Base-by-base conservation (phyloP, 2,888 invertebrate genomes). In the Miltochrista miniata region DNA sequence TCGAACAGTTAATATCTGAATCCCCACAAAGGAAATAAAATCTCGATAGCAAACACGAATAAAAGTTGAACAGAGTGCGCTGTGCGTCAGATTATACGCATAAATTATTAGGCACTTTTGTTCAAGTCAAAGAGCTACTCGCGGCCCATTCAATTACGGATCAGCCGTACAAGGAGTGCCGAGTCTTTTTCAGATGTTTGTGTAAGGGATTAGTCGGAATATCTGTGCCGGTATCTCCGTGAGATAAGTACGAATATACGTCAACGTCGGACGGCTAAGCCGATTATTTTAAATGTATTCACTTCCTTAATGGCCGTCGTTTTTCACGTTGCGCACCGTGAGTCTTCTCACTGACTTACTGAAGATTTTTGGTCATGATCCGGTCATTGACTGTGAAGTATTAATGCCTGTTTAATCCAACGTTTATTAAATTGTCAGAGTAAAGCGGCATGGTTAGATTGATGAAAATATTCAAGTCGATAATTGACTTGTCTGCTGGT, bases 281-380 rank as follows among this genome's bases (percentile, higher is more conserved):
- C 90, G 91, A 91, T 91, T 90, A 91, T 90, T 90, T 91, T 90
- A 91, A 91, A 91, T 90, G 90, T 91, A 91, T 91, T 91, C 90
- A 91, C 91, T 90, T 90, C 90, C 90, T 87, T 91, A 91, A 91
- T 91, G 91, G 90, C 85, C 77, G 85, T 89, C 90, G 87, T 90
- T 91, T 90, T 90, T 91, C 90, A 90, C 85, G 80, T 81, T 71
- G 76, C 73, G 79, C 74, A 74, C 80, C 74, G 79, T 72, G 82
- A 78, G 83, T 75, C 68, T 72, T 75, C 79, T 74, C 72, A 72
- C 83, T 81, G 84, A 84, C 87, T 89, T 81, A 90, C 90, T 85
- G 87, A 83, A 87, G 87, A 87, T 89, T 89, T 89, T 89, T 68
- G 89, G 86, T 85, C 86, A 88, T 89, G 90, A 90, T 89, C 90